phyloP scores from a whole-genome alignment of 2,888 invertebrate species.

The Pimpla rufipes region DNA sequence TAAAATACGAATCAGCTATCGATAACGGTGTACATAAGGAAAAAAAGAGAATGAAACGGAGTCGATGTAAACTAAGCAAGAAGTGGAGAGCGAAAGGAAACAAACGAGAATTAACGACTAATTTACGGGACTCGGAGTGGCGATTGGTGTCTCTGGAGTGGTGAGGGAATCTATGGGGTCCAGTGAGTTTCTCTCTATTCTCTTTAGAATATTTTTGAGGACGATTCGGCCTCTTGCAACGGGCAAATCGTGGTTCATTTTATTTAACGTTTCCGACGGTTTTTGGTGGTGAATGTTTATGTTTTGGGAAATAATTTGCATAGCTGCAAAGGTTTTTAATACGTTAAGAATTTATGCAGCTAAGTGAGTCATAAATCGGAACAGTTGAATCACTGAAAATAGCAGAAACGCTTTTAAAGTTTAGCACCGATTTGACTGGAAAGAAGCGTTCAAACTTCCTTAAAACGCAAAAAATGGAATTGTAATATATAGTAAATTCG shows the following conservation, averaged over 20 bases:
- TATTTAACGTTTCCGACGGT: neutral
- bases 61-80: conserved; percentile 59
- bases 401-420: too few species aligned
- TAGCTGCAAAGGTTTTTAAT: too few species aligned
- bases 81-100: conserved; percentile 37
- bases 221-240: too few species aligned
- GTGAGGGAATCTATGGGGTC: conserved; percentile 73
- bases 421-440: too few species aligned
- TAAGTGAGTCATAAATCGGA: too few species aligned
- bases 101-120: conserved; percentile 42
- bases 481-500: conserved; percentile 58
- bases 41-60: neutral
- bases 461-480: neutral
- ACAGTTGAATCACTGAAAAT: too few species aligned
- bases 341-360: too few species aligned
- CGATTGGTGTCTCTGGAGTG: conserved; percentile 74
- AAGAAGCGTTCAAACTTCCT: too few species aligned
- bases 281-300: conserved; percentile 10
- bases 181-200: conserved; percentile 70
- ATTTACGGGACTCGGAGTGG: conserved; percentile 41
- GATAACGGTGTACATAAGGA: conserved; percentile 70
- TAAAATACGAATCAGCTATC: conserved; percentile 64
- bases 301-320: neutral
- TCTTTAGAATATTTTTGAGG: neutral
- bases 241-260: too few species aligned